Conservation (phyloP, 2,797 vertebrate genomes). For the Spondyliosoma cantharus region DNA sequence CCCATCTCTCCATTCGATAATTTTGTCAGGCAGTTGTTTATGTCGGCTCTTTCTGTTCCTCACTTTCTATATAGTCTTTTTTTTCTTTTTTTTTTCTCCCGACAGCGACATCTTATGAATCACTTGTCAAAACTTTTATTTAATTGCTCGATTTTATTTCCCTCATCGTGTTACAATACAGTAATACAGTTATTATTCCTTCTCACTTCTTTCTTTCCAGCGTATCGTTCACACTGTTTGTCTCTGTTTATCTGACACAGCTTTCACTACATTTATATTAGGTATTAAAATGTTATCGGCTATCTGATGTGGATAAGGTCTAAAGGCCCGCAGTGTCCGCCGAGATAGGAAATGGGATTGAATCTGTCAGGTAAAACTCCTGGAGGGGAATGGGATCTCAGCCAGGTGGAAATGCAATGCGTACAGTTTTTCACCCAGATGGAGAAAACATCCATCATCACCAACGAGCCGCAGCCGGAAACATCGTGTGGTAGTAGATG, state of each 20-base stretch:
- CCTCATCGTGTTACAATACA: too few species aligned
- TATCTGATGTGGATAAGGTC: conserved; percentile 4
- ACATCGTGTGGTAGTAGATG: neutral
- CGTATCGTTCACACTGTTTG: conserved; percentile 1
- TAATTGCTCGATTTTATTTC: neutral
- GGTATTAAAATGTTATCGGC: conserved; percentile 25
- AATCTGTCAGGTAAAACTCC: conserved; percentile 33
- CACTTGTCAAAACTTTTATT: neutral
- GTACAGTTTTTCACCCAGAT: conserved; percentile 23
- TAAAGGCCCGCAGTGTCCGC: neutral
- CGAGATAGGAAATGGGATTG: conserved; percentile 14
- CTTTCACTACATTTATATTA: conserved; percentile 21
- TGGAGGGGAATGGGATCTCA: conserved; percentile 22
- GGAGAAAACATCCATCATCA: conserved; percentile 35
- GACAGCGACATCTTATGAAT: neutral
- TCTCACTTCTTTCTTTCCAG: neutral
- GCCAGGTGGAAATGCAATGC: conserved; percentile 49
- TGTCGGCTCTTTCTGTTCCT: neutral
- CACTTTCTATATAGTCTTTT: too few species aligned
- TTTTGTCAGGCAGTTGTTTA: conserved; percentile 28
- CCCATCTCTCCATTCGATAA: conserved; percentile 16
- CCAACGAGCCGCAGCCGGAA: neutral
- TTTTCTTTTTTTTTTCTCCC: too few species aligned
- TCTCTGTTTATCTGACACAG: conserved; percentile 6
- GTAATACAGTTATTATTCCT: too few species aligned